phyloP scores from a whole-genome alignment of 2,113 vertebrate genomes.

The Ahaetulla prasina region DNA sequence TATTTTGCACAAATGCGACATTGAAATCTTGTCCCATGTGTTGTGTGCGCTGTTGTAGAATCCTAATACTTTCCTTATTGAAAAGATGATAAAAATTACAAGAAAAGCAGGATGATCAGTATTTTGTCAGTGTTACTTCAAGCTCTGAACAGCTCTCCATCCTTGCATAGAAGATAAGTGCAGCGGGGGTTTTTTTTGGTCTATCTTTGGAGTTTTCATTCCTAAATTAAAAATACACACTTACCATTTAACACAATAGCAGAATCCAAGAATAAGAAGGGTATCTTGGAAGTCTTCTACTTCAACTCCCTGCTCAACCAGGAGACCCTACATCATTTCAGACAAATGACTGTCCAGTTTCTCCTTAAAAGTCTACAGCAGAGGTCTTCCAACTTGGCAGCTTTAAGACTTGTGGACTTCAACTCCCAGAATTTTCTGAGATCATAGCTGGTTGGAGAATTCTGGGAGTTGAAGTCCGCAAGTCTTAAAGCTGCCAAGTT shows the following conservation, averaged over 20 bases:
- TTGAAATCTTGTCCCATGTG: not conserved
- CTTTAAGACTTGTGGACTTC: too few species aligned
- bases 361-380: too few species aligned
- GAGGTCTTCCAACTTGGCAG: too few species aligned
- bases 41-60: not conserved
- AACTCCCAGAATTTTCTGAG: too few species aligned
- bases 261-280: too few species aligned
- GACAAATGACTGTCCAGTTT: too few species aligned
- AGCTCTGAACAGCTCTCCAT: not conserved
- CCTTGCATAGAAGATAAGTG: not conserved
- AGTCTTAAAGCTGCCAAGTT: too few species aligned
- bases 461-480: too few species aligned
- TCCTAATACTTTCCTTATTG: not conserved
- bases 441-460: too few species aligned
- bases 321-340: too few species aligned
- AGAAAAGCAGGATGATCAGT: not conserved
- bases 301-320: too few species aligned
- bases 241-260: not conserved
- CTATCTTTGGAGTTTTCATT: not conserved
- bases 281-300: too few species aligned
- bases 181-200: not conserved
- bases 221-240: slow-evolving; percentile 1
- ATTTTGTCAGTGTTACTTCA: not conserved
- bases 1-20: not conserved
- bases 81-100: not conserved